A percentile compares a stretch with the other conserved stretches of the same genome.
phyloP scores from a whole-genome alignment of 2,888 invertebrate species.

The Cataglyphis albicans region DNA sequence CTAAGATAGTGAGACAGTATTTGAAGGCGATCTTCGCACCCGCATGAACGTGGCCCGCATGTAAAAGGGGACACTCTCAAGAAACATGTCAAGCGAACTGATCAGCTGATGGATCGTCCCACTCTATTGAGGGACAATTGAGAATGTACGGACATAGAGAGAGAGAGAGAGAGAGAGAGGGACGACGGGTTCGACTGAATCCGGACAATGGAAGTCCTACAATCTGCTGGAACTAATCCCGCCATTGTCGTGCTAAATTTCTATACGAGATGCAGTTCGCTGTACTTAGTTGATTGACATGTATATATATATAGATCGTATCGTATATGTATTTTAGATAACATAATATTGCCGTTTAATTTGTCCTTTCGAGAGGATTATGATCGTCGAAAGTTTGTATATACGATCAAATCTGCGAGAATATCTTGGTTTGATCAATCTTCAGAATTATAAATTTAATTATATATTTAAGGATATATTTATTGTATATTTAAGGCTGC shows the following conservation, averaged over 20 bases:
- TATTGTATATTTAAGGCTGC: too few relatives aligned
- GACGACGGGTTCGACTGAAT: constrained; percentile 30
- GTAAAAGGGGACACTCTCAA: constrained; percentile 48
- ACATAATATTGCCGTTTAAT: constrained; percentile 23
- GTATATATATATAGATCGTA: neutral
- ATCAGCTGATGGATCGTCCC: constrained; percentile 61
- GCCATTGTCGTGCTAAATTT: constrained; percentile 65
- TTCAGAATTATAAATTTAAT: too few relatives aligned
- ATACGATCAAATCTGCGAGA: too few relatives aligned
- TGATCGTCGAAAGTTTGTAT: neutral
- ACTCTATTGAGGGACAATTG: constrained; percentile 30
- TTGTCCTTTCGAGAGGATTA: neutral
- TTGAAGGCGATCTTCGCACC: constrained; percentile 31
- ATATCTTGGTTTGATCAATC: too few relatives aligned
- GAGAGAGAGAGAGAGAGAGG: too few relatives aligned
- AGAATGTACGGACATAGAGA: constrained; percentile 29
- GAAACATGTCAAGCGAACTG: constrained; percentile 61
- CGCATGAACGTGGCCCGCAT: constrained; percentile 42
- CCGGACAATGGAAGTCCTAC: constrained; percentile 56
- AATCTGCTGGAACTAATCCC: constrained; percentile 52
- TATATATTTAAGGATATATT: too few relatives aligned
- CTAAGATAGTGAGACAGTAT: neutral
- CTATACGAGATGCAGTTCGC: constrained; percentile 51
- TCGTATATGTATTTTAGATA: constrained; percentile 5
- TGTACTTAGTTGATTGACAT: constrained; percentile 27